Evolutionary conservation across 2,888 invertebrate genomes (phyloP), one percentile per base, ranked within the genome.

Genomic region (Lamellibrachia columna): DNA sequence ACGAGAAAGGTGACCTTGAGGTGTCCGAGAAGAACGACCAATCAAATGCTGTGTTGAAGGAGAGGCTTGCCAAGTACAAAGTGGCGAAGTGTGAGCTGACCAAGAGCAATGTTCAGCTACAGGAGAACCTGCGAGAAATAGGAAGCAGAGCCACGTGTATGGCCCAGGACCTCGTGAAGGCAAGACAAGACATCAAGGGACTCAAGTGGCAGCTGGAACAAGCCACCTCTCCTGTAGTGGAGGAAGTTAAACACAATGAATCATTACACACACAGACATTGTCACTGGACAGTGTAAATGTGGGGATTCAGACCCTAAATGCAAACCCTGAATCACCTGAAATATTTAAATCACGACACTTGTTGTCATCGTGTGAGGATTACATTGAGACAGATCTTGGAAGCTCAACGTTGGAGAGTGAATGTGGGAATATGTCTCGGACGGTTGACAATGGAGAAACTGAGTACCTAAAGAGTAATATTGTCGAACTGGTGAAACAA

Each of bases 301-400:
- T 92, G 53, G 22, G 75, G 15, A 75, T n/a, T 22, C 75, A 75
- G 75, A 75, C 75, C 11, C 22, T 75, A 22, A 40, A 40, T 40
- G 40, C 40, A 40, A 75, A 3, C 75, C 75, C 75, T 15, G 75
- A 75, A 2, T 1, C 22, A 75, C 55, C 90, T 22, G 90, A 90
- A 15, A 7, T 92, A 15, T 52, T 28, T 22, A 90, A 90, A n/a
- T 22, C 55, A 11, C 28, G n/a, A 4, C 40, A 52, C n/a, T 91
- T 90, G 55, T 9, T 91, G 60, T 52, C 60, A 7, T 90, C 90
- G 7, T 53, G 91, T 40, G 91, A 91, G 2, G 91, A 55, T 7
- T 55, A 58, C 40, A 92, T 92, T 58, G 53, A 52, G 15, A 40
- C 91, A 22, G 91, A 91, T 15, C n/a, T 91, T 15, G 75, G 75